Percentiles rank a stretch among this genome's conserved stretches.
Conservation (phyloP, 2,113 vertebrate genomes). For the Plecotus auritus region DNA sequence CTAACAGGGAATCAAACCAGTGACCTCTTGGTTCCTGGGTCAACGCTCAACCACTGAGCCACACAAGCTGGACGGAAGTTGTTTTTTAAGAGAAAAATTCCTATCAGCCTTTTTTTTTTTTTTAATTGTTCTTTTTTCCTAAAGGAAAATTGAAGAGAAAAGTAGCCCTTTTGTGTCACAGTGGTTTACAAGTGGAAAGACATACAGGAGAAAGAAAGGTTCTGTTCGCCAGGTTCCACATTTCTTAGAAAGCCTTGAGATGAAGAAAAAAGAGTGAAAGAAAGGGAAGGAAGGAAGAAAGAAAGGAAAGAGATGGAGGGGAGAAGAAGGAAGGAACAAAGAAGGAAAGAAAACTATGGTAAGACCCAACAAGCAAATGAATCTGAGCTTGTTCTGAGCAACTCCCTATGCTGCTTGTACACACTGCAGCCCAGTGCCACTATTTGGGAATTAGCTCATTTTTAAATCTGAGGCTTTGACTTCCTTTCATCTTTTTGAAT, state of each 20-base stretch:
- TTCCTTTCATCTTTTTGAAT: slow-evolving; percentile 56
- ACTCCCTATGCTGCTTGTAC: neutral
- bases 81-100: slow-evolving; percentile 1
- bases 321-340: neutral
- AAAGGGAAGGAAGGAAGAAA: neutral
- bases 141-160: neutral
- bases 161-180: neutral
- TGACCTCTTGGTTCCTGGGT: too few relatives aligned
- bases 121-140: neutral
- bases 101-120: neutral
- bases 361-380: neutral
- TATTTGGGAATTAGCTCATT: neutral
- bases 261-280: neutral
- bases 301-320: neutral
- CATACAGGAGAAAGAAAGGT: neutral
- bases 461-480: slow-evolving; percentile 32
- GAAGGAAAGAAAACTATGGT: neutral
- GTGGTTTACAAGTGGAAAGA: neutral
- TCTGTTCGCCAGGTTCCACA: neutral
- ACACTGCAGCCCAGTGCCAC: neutral
- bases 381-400: neutral
- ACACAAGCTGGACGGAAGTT: neutral
- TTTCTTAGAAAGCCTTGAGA: neutral
- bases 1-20: too few relatives aligned
- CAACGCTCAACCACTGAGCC: too few relatives aligned